These are phyloP conservation scores for Taurulus bubalis DNA, from an alignment of 2,113 vertebrate genomes.

Conservation along the genomic window DNA sequence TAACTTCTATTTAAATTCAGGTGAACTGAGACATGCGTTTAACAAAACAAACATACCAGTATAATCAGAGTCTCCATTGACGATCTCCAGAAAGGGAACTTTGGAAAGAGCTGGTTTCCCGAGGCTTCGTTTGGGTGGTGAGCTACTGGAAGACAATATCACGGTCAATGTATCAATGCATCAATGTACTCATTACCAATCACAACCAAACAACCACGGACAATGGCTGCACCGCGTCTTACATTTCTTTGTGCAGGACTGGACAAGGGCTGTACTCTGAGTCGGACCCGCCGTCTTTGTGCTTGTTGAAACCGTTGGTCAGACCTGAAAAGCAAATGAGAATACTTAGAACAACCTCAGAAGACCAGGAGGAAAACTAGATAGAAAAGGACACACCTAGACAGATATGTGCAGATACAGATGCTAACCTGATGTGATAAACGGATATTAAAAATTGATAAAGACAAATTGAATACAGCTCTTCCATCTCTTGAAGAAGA, in stretches of 20 bases:
- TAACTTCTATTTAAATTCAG: background rate
- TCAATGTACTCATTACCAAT: background rate
- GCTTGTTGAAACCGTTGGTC: constrained; percentile 90
- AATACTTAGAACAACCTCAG: constrained; percentile 15
- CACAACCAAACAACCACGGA: background rate
- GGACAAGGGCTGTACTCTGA: constrained; percentile 87
- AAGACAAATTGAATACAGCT: background rate
- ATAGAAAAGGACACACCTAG: background rate
- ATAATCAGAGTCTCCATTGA: constrained; percentile 92
- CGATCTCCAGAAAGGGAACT: constrained; percentile 89
- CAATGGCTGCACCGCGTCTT: constrained; percentile 33
- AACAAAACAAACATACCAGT: constrained; percentile 64
- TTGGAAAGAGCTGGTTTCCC: constrained; percentile 97
- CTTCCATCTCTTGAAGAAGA: background rate
- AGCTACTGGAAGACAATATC: constrained; percentile 76
- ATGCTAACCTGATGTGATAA: background rate
- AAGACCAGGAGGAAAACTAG: background rate
- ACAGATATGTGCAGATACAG: background rate
- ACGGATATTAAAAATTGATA: background rate
- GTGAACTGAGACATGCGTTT: background rate
- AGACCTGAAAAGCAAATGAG: constrained; percentile 82
- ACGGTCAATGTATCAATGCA: background rate
- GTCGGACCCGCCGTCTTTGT: constrained; percentile 86
- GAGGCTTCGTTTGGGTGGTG: constrained; percentile 90
- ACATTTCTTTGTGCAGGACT: constrained; percentile 89